Evolutionary conservation across 2,888 invertebrate genomes (phyloP).

Genomic region (Yponomeuta evonymella): DNA sequence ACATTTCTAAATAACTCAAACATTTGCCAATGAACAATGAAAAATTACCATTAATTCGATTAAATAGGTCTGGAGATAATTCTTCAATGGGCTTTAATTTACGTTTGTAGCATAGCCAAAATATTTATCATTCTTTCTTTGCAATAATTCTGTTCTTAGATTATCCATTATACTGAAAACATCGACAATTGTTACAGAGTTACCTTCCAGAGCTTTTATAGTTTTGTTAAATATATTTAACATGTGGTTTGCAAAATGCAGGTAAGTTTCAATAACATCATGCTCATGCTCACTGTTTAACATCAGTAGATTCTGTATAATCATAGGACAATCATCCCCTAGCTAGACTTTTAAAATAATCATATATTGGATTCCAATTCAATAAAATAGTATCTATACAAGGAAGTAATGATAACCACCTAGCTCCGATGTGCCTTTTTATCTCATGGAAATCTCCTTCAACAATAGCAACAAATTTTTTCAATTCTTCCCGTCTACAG

Average conservation of each 20-base stretch:
- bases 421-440: neutral
- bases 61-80: conserved; percentile 20
- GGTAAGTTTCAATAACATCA: conserved; percentile 15
- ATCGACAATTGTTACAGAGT: conserved; percentile 23
- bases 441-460: conserved; percentile 28
- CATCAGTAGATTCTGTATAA: conserved; percentile 20
- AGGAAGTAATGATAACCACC: neutral
- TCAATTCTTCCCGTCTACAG: conserved; percentile 22
- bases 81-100: conserved; percentile 20
- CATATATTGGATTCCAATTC: conserved; percentile 5
- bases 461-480: conserved; percentile 23
- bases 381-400: conserved; percentile 6
- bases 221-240: conserved; percentile 25
- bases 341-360: conserved; percentile 20
- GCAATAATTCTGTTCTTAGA: conserved; percentile 23
- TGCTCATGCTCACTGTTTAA: conserved; percentile 8
- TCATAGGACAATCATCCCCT: conserved; percentile 18
- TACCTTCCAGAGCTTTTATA: conserved; percentile 24
- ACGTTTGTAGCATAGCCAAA: conserved; percentile 22
- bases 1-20: conserved; percentile 15
- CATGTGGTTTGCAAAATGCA: conserved; percentile 24
- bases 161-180: conserved; percentile 23
- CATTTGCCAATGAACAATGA: conserved; percentile 22
- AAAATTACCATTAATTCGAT: conserved; percentile 20
- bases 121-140: conserved; percentile 20